These are phyloP conservation scores for Argyrosomus japonicus DNA, from an alignment of 2,113 vertebrate species.

Conservation along the genomic window DNA sequence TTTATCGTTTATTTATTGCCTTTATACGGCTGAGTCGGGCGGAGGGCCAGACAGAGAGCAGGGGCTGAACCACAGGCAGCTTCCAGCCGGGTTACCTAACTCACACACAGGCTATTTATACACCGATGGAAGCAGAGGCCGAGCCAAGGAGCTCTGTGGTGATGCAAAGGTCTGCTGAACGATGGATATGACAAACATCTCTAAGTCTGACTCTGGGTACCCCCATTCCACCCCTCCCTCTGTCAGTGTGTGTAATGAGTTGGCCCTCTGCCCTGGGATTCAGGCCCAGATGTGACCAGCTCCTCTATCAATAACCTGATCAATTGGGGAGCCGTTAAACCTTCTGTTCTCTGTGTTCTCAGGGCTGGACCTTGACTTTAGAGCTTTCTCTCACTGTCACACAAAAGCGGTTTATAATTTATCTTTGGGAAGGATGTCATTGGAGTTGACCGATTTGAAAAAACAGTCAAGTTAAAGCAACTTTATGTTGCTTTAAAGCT, in stretches of 20 bases:
- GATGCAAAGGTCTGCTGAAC: conserved; percentile 22
- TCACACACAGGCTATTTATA: conserved; percentile 39
- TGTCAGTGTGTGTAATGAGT: conserved; percentile 47
- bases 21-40: conserved; percentile 32
- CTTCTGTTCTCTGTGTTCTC: conserved; percentile 10
- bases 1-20: conserved; percentile 58
- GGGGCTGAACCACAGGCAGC: conserved; percentile 18
- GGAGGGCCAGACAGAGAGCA: conserved; percentile 30
- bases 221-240: background rate
- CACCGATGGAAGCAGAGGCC: conserved; percentile 11
- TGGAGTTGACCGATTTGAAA: background rate
- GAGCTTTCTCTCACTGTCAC: conserved; percentile 12
- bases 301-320: conserved; percentile 62
- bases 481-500: background rate
- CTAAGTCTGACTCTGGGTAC: background rate
- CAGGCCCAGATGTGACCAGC: conserved; percentile 70
- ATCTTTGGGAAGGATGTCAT: background rate
- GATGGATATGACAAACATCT: conserved; percentile 28
- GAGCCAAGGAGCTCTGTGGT: conserved; percentile 11
- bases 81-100: conserved; percentile 16
- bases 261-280: conserved; percentile 45
- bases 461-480: background rate
- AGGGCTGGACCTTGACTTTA: conserved; percentile 12
- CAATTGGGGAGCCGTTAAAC: conserved; percentile 40
- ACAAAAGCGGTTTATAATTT: background rate